These are phyloP conservation scores for Maniola jurtina DNA, from an alignment of 1,140 invertebrate genomes.

Conservation along the genomic window DNA sequence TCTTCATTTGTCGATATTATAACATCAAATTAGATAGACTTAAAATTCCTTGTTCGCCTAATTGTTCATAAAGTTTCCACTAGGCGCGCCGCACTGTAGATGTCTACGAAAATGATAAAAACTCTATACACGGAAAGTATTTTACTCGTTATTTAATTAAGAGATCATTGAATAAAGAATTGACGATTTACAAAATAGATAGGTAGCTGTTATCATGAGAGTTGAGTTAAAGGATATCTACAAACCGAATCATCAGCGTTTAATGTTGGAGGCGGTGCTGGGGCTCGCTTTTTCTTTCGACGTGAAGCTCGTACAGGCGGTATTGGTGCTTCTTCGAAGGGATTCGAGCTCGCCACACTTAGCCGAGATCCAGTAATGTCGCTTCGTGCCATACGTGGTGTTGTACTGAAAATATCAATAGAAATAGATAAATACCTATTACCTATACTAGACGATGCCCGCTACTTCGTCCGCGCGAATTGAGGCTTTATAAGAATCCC, in stretches of 20 bases:
- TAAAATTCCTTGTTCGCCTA: no score
- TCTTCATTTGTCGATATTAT: no score
- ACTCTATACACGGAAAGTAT: background rate
- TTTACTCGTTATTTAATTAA: background rate
- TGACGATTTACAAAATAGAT: background rate
- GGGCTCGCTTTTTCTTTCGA: constrained; percentile 77
- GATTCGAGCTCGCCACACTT: constrained; percentile 79
- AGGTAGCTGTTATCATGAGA: background rate
- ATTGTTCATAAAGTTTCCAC: no score
- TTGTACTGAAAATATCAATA: constrained; percentile 42
- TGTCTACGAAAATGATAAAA: no score
- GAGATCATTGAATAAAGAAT: background rate
- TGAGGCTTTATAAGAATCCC: no score
- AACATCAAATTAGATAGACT: no score
- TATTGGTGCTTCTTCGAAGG: constrained; percentile 76
- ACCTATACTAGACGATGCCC: background rate
- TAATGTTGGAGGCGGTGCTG: constrained; percentile 60
- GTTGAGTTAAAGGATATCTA: background rate
- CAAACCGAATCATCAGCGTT: constrained; percentile 52
- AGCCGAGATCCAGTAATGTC: constrained; percentile 73
- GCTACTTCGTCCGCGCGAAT: no score
- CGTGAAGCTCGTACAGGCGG: constrained; percentile 68
- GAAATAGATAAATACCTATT: background rate
- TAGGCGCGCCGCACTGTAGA: no score
- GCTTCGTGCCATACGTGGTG: constrained; percentile 68